Evolutionary conservation across 1,140 invertebrate species (phyloP), one percentile per base, ranked within the genome.

Genomic region (Cheumatopsyche charites): DNA sequence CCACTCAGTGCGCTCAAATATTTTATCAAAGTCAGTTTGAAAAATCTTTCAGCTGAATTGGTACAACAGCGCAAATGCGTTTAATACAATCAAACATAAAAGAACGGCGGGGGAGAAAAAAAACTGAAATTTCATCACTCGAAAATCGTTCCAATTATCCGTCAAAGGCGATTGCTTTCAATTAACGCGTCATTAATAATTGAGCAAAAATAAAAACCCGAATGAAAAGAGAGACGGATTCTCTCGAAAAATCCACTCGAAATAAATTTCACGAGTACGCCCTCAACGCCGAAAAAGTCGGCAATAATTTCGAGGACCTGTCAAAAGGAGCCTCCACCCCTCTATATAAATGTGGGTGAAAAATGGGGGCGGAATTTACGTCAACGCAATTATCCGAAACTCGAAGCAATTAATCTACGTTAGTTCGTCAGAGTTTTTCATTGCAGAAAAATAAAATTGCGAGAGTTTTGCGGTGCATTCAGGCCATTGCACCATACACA

Each of bases 361-460:
- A n/a, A 45, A 15, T n/a, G 43, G 43, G 43, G 43, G 15, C 6
- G 36, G 26, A 15, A 15, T 68, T 68, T 55, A 23, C 66, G 49
- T 68, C 58, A 62, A 62, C 66, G 66, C 55, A 61, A 67, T 67
- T 62, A 67, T 68, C 67, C 45, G 23, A 62, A 67, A 73, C 58
- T 73, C 66, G 25, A 26, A 17, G 71, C 55, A 68, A 73, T 68
- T 73, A 67, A 68, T 68, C 66, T 62, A 42, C 47, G 29, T 17
- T 25, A 25, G 29, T 61, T 55, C 43, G 55, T 25, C 41, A 61
- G 17, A 25, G 49, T n/a, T n/a, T n/a, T n/a, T n/a, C n/a, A n/a
- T n/a, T n/a, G n/a, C 71, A 73, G 68, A 73, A 68, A 68, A 13
- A 13, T 55, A 21, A 68, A 19, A 58, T 68, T 29, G 15, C 23